phyloP scores from a whole-genome alignment of 2,888 invertebrate genomes.

The Diarsia brunnea region DNA sequence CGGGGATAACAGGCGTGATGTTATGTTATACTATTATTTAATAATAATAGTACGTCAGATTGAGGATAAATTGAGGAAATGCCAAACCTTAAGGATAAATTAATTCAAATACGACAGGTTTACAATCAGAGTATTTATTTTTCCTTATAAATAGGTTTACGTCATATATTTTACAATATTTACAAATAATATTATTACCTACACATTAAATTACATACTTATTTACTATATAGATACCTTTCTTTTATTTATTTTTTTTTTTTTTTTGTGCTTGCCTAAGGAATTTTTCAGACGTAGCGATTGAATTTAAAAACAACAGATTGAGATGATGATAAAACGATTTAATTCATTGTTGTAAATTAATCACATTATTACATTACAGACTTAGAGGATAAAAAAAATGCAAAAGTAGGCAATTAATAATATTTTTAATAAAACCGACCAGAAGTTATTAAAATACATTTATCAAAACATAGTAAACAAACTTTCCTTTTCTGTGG shows the following conservation, averaged over 20 bases:
- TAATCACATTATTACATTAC: not conserved
- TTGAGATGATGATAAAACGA: not conserved
- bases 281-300: slow-evolving; percentile 36
- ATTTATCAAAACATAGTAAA: not conserved
- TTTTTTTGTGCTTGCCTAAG: slow-evolving; percentile 1
- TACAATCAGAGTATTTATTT: slow-evolving; percentile 42
- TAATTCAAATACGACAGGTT: not conserved
- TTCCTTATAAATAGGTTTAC: slow-evolving; percentile 14
- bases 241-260: not conserved
- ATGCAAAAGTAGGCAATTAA: not conserved
- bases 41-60: not conserved
- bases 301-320: not conserved
- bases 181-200: slow-evolving; percentile 14
- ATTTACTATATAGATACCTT: not conserved
- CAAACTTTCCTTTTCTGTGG: not conserved
- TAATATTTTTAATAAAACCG: not conserved
- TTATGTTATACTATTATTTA: too few species aligned
- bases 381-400: not conserved
- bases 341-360: not conserved
- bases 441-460: not conserved
- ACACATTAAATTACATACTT: slow-evolving; percentile 11
- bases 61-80: slow-evolving; percentile 4
- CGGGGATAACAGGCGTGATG: too few species aligned
- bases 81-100: slow-evolving; percentile 21
- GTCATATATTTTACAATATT: slow-evolving; percentile 48